Percentiles rank a stretch among this genome's conserved stretches.
These are phyloP conservation scores for Pagrus major DNA, from an alignment of 2,113 vertebrate genomes.

Conservation along the genomic window DNA sequence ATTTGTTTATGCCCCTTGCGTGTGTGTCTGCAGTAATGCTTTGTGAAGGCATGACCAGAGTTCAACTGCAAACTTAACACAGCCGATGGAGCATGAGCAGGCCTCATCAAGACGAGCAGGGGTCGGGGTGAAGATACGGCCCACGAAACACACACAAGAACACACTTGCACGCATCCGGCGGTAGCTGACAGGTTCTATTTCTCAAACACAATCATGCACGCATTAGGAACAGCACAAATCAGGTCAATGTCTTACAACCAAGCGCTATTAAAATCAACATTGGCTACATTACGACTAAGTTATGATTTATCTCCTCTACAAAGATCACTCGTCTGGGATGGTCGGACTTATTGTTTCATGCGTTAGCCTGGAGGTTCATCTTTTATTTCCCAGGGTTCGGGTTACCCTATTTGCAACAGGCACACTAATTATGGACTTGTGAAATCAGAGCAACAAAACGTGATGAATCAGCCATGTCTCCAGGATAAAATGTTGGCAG, in stretches of 20 bases:
- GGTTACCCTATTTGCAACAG: too few species aligned
- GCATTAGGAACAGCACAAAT: background rate
- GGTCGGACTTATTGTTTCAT: too few species aligned
- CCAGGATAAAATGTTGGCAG: too few species aligned
- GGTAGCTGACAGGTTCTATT: background rate
- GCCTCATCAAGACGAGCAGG: background rate
- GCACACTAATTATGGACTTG: too few species aligned
- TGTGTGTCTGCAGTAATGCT: slow-evolving; percentile 41
- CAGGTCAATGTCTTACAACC: background rate
- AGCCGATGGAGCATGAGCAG: slow-evolving; percentile 23
- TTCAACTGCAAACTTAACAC: slow-evolving; percentile 46
- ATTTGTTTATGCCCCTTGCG: background rate
- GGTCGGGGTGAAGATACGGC: background rate
- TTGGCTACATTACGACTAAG: background rate
- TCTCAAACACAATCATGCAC: background rate
- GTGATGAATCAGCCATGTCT: too few species aligned
- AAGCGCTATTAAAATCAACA: slow-evolving; percentile 7
- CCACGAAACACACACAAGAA: background rate
- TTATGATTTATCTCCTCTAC: background rate
- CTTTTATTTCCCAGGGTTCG: too few species aligned
- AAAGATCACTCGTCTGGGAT: too few species aligned
- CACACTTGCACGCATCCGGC: background rate
- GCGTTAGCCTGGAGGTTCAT: too few species aligned
- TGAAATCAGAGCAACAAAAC: too few species aligned
- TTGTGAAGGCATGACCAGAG: slow-evolving; percentile 56